Conservation (phyloP, 30 jellyfish, hydroid and myxozoan genomes). For the Mastigias papua region DNA sequence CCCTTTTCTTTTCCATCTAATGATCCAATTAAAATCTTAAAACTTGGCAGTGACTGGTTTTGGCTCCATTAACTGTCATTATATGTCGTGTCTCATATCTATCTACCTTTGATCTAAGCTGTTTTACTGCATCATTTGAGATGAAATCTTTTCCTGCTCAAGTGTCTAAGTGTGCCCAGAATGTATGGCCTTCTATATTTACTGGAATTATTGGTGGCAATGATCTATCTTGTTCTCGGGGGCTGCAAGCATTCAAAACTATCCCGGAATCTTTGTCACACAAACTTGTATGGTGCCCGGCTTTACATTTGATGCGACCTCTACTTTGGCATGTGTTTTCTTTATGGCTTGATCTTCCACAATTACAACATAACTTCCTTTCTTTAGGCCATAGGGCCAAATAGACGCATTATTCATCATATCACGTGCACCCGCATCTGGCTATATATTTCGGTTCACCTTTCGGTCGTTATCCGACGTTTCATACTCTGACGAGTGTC, state of each 20-base stretch:
- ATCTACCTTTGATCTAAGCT: background rate
- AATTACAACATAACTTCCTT: too few relatives aligned
- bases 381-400: too few relatives aligned
- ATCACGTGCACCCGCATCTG: too few relatives aligned
- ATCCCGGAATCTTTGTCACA: background rate
- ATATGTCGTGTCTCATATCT: background rate
- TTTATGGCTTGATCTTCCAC: too few relatives aligned
- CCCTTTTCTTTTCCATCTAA: background rate
- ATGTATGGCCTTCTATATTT: background rate
- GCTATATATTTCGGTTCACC: too few relatives aligned
- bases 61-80: background rate
- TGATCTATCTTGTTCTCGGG: background rate
- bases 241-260: background rate
- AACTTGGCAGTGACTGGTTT: background rate
- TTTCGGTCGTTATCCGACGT: too few relatives aligned
- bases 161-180: background rate
- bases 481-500: too few relatives aligned
- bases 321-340: background rate
- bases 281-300: background rate
- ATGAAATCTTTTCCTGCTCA: background rate
- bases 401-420: too few relatives aligned
- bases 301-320: background rate
- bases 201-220: background rate
- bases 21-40: background rate
- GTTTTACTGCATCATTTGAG: background rate